These are phyloP conservation scores for Fistularia tabacaria DNA, from an alignment of 2,797 vertebrate genomes.

Conservation along the genomic window DNA sequence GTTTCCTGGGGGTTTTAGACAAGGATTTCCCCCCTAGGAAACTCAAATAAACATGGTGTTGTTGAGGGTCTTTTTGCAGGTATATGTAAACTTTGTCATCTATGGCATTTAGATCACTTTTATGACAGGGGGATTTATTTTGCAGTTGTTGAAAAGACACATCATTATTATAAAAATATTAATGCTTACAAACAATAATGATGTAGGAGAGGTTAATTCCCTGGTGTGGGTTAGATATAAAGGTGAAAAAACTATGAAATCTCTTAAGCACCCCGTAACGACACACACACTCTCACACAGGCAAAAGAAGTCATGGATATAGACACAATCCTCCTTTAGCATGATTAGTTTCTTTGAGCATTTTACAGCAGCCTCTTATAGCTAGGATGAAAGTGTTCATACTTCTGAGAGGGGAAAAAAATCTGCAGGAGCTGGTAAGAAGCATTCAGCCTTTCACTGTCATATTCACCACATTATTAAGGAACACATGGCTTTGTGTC, in stretches of 20 bases:
- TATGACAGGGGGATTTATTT: slow-evolving; percentile 3
- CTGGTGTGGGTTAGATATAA: slow-evolving; percentile 19
- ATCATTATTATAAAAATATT: too few species aligned
- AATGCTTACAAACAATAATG: too few species aligned
- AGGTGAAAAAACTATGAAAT: slow-evolving; percentile 35
- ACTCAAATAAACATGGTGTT: slow-evolving; percentile 51
- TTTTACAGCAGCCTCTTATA: slow-evolving; percentile 62
- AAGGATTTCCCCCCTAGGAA: slow-evolving; percentile 48
- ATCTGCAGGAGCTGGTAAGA: slow-evolving; percentile 47
- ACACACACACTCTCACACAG: slow-evolving; percentile 9
- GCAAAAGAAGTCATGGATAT: slow-evolving; percentile 51
- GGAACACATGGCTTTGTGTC: slow-evolving; percentile 60
- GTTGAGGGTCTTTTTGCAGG: slow-evolving; percentile 59
- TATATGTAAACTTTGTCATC: slow-evolving; percentile 54
- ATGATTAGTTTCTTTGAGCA: slow-evolving; percentile 70
- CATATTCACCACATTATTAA: slow-evolving; percentile 66
- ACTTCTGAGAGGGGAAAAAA: slow-evolving; percentile 38
- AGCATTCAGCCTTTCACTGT: slow-evolving; percentile 49
- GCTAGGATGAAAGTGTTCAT: slow-evolving; percentile 64
- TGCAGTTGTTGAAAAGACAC: too few species aligned
- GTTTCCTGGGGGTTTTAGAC: slow-evolving; percentile 36
- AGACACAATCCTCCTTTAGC: slow-evolving; percentile 68
- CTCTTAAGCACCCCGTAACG: slow-evolving; percentile 10
- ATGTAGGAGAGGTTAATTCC: too few species aligned
- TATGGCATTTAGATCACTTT: slow-evolving; percentile 15